Evolutionary conservation across 2,888 invertebrate genomes (phyloP).

Genomic region (Eristalis tenax): DNA sequence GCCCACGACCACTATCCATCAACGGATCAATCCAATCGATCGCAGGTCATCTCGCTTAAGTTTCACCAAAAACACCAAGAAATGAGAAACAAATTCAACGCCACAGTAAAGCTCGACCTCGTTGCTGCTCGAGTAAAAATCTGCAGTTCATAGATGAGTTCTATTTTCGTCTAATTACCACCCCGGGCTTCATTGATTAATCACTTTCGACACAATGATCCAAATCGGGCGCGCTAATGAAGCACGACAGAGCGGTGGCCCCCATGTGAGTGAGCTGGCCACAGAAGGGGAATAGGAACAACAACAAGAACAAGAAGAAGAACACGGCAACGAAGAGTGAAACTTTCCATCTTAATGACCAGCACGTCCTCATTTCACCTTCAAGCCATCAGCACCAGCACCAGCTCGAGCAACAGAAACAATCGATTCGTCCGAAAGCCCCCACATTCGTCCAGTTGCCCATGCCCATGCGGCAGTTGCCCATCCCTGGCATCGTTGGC

Average conservation of each 20-base stretch:
- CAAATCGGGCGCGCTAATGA: constrained; percentile 32
- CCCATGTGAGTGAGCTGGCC: not conserved
- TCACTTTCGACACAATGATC: constrained; percentile 47
- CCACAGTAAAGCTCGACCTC: not conserved
- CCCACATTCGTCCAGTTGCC: not conserved
- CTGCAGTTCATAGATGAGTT: not conserved
- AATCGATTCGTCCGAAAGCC: not conserved
- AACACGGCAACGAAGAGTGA: not conserved
- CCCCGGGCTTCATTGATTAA: constrained; percentile 32
- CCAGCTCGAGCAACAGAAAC: not conserved
- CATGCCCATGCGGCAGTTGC: not conserved
- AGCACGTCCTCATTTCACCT: constrained; percentile 6
- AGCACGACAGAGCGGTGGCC: not conserved
- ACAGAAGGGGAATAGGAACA: too few species aligned
- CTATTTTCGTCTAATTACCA: constrained; percentile 1
- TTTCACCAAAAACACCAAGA: not conserved
- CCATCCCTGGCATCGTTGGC: not conserved
- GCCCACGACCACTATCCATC: not conserved
- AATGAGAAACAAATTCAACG: not conserved
- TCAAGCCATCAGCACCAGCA: not conserved
- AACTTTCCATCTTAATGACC: constrained; percentile 52
- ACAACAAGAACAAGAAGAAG: too few species aligned
- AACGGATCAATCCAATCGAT: not conserved
- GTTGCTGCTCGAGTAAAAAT: not conserved
- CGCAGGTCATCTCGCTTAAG: not conserved